Conservation (phyloP, 2,888 invertebrate species). For the Diploptera punctata region DNA sequence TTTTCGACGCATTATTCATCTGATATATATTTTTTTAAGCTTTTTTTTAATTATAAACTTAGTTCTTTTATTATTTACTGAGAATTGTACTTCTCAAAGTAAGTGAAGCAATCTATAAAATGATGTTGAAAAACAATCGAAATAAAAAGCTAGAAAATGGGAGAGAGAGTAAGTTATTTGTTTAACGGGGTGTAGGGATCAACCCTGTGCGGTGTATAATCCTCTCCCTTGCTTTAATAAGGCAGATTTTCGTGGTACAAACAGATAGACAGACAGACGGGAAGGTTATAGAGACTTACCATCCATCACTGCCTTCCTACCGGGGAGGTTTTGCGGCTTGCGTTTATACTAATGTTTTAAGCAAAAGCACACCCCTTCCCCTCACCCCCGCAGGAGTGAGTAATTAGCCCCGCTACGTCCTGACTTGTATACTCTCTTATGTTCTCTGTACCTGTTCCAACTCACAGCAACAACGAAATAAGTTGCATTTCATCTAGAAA, state of each 20-base stretch:
- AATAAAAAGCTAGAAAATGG: too few relatives aligned
- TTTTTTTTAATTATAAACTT: too few relatives aligned
- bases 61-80: too few relatives aligned
- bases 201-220: not conserved
- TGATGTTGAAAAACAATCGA: too few relatives aligned
- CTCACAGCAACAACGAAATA: not conserved
- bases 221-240: not conserved
- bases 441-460: not conserved
- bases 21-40: too few relatives aligned
- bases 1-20: too few relatives aligned
- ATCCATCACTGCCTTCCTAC: not conserved
- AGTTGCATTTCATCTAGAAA: not conserved
- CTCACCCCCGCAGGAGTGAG: conserved; percentile 3
- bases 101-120: too few relatives aligned
- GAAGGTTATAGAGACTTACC: not conserved
- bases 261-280: conserved; percentile 3
- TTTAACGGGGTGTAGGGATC: not conserved
- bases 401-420: conserved; percentile 24
- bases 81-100: too few relatives aligned
- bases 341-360: conserved; percentile 29
- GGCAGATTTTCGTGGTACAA: conserved; percentile 2
- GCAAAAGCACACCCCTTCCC: conserved; percentile 8
- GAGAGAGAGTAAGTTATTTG: too few relatives aligned
- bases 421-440: conserved; percentile 17
- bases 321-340: conserved; percentile 18